Evolutionary conservation across 2,797 vertebrate genomes (phyloP), one percentile per base, ranked within the genome.

Genomic region (Tenualosa ilisha): DNA sequence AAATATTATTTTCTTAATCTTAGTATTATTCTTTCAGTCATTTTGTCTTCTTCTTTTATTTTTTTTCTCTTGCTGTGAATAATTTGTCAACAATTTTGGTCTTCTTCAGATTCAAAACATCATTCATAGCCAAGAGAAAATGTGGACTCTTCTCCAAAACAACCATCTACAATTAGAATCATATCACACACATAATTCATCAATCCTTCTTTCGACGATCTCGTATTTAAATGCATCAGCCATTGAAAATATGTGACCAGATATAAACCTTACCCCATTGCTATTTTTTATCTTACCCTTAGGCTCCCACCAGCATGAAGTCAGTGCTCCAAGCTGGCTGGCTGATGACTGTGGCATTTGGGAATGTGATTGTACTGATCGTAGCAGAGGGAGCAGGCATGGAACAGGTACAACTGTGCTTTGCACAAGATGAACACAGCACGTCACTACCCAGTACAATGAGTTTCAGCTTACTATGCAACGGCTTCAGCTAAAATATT

Each of bases 251-350:
- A 83, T 40, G 26, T 37, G 31, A 12, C 7, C 17, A 37, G 4
- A 11, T 37, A 37, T 65, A 31, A 3, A 6, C 37, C 37, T 51
- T 51, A 49, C 31, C 9, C 31, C 12, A 26, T 11, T 40, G 17
- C 2, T 22, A 75, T 46, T 79, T 0, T 9, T 31, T 22, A 9
- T 75, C 37, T 53, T 9, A 40, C 51, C 46, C 40, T 3, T 40
- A 99, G 98, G 97, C 98, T 90, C 98, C 98, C 0, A 91, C 93
- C 86, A 99, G 95, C 93, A 99, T 99, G 98, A 99, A 99, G 92
- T 98, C 98, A 0, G 98, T 99, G 81, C 95, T 99, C 81, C 98
- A 99, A 93, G 98, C 97, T 31, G 97, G 96, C 81, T 99, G 98
- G 98, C 93, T 99, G 88, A 95, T 99, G 92, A 99, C 98, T 0